phyloP scores from a whole-genome alignment of 2,888 invertebrate genomes.

The Melangyna quadrimaculata region DNA sequence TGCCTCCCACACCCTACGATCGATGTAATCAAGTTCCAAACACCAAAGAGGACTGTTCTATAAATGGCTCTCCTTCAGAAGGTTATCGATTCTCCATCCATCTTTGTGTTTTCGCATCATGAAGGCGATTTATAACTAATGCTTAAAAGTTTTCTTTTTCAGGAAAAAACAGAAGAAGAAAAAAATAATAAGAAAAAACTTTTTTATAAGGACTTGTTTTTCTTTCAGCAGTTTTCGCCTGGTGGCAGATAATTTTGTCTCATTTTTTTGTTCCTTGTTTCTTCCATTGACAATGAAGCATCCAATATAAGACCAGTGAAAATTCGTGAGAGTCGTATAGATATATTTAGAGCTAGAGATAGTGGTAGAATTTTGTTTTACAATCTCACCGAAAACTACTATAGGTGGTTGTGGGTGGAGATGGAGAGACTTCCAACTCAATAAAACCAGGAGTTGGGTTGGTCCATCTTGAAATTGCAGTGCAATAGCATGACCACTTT shows the following conservation, averaged over 20 bases:
- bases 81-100: conserved; percentile 62
- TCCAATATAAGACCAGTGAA: conserved; percentile 5
- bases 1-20: background rate
- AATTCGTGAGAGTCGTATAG: conserved; percentile 30
- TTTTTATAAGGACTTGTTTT: conserved; percentile 35
- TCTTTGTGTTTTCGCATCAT: conserved; percentile 39
- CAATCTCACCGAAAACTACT: background rate
- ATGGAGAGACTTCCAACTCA: background rate
- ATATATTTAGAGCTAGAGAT: background rate
- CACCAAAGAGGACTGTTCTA: conserved; percentile 2
- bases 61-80: conserved; percentile 46
- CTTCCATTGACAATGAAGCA: conserved; percentile 28
- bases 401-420: background rate
- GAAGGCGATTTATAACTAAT: conserved; percentile 63
- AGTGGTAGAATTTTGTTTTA: conserved; percentile 19
- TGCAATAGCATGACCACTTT: conserved; percentile 28
- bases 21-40: background rate
- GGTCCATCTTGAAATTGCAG: background rate
- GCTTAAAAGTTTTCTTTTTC: conserved; percentile 52
- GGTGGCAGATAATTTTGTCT: conserved; percentile 34
- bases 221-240: background rate
- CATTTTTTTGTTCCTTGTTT: conserved; percentile 10
- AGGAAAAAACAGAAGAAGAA: background rate
- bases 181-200: conserved; percentile 5
- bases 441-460: background rate